A percentile compares a stretch with the other conserved stretches of the same genome.
Evolutionary conservation across 2,113 vertebrate species (phyloP).

Genomic region (Meriones unguiculatus): DNA sequence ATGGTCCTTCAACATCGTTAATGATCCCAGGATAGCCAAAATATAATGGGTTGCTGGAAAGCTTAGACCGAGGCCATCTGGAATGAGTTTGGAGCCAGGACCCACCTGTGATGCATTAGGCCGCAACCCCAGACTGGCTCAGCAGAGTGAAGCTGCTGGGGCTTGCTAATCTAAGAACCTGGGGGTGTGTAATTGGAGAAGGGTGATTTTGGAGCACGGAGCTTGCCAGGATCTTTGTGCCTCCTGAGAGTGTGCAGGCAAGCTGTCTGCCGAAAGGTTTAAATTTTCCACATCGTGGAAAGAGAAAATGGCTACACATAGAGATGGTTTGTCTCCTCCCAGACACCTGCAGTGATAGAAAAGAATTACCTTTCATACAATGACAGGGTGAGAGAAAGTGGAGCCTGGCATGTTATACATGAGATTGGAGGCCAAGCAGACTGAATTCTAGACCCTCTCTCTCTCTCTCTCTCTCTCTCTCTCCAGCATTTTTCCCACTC

Average conservation of each 20-base stretch:
- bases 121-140: slow-evolving; percentile 84
- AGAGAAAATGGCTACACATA: slow-evolving; percentile 82
- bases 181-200: slow-evolving; percentile 90
- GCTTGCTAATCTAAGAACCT: slow-evolving; percentile 88
- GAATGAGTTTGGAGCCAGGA: slow-evolving; percentile 89
- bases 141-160: slow-evolving; percentile 84
- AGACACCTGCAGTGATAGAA: slow-evolving; percentile 32
- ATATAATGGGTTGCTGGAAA: slow-evolving; percentile 76
- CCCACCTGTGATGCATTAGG: slow-evolving; percentile 92
- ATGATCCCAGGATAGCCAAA: slow-evolving; percentile 75
- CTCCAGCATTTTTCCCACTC: not conserved
- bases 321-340: slow-evolving; percentile 77
- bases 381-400: not conserved
- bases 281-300: slow-evolving; percentile 86
- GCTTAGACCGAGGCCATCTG: slow-evolving; percentile 90
- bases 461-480: not conserved
- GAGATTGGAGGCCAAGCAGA: not conserved
- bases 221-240: slow-evolving; percentile 86
- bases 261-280: slow-evolving; percentile 87
- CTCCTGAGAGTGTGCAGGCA: slow-evolving; percentile 86
- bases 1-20: slow-evolving; percentile 65
- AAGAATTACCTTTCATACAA: not conserved
- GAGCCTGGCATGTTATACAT: not conserved
- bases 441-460: not conserved
- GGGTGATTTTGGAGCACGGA: slow-evolving; percentile 88